These are phyloP conservation scores for Rallus limicola DNA, from an alignment of 2,113 vertebrate genomes.

Conservation along the genomic window DNA sequence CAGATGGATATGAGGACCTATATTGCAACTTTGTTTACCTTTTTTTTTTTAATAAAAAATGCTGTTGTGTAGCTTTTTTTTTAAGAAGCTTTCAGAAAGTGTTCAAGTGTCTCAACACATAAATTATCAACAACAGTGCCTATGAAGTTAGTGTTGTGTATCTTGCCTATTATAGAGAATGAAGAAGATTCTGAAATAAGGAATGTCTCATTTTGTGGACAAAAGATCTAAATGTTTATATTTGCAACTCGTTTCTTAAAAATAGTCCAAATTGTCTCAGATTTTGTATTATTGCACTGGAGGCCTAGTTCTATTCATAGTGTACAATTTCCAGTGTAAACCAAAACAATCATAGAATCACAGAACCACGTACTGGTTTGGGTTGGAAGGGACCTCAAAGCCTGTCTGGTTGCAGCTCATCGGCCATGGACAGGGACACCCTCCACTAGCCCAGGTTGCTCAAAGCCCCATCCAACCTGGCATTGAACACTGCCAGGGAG, in stretches of 20 bases:
- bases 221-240: not conserved
- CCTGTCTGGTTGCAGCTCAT: too few species aligned
- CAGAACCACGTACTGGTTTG: too few species aligned
- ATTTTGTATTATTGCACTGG: not conserved
- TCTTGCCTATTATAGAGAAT: not conserved
- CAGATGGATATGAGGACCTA: not conserved
- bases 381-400: too few species aligned
- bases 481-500: too few species aligned
- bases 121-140: not conserved
- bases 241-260: not conserved
- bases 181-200: not conserved
- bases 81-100: not conserved
- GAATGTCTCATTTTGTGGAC: not conserved
- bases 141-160: not conserved
- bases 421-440: too few species aligned
- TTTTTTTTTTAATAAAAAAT: not conserved
- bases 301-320: not conserved
- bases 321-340: not conserved
- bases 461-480: too few species aligned
- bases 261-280: not conserved
- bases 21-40: not conserved
- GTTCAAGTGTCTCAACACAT: not conserved
- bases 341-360: not conserved
- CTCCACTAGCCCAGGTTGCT: too few species aligned
- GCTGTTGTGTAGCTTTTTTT: accelerated